Evolutionary conservation across 2,113 vertebrate genomes (phyloP).

Genomic region (Ammodytes dubius): DNA sequence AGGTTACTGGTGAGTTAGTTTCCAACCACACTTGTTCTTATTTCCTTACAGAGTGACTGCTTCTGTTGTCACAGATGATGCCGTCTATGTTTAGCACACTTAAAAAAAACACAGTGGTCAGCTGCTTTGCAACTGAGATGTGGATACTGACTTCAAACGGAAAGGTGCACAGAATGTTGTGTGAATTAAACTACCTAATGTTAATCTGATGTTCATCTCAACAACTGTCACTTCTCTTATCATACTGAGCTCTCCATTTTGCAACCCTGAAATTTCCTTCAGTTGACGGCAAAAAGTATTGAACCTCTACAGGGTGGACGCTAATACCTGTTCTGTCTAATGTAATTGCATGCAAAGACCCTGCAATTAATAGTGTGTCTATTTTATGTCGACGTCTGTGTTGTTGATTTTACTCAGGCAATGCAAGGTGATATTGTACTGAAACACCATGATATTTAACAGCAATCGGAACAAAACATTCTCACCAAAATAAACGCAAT

Average conservation of each 20-base stretch:
- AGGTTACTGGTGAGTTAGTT: constrained; percentile 61
- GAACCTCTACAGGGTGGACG: not conserved
- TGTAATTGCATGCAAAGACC: not conserved
- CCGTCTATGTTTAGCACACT: constrained; percentile 69
- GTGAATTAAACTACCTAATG: not conserved
- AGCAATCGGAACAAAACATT: not conserved
- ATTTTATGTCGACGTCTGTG: too few relatives aligned
- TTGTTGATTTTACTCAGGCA: not conserved
- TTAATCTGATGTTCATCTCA: not conserved
- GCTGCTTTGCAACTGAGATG: constrained; percentile 20
- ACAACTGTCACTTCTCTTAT: not conserved
- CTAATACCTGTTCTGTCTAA: not conserved
- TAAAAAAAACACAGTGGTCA: constrained; percentile 1
- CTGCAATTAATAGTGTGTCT: not conserved
- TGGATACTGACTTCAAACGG: not conserved
- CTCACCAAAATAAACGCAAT: not conserved
- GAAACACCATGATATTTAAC: not conserved
- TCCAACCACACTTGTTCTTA: constrained; percentile 75
- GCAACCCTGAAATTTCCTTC: not conserved
- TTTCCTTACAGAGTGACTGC: constrained; percentile 37
- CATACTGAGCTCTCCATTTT: not conserved
- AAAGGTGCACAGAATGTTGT: not conserved
- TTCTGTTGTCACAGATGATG: constrained; percentile 31
- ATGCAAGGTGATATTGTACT: not conserved
- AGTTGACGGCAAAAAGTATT: not conserved